Conservation (phyloP, 2,797 vertebrate genomes). For the Liasis olivaceus region DNA sequence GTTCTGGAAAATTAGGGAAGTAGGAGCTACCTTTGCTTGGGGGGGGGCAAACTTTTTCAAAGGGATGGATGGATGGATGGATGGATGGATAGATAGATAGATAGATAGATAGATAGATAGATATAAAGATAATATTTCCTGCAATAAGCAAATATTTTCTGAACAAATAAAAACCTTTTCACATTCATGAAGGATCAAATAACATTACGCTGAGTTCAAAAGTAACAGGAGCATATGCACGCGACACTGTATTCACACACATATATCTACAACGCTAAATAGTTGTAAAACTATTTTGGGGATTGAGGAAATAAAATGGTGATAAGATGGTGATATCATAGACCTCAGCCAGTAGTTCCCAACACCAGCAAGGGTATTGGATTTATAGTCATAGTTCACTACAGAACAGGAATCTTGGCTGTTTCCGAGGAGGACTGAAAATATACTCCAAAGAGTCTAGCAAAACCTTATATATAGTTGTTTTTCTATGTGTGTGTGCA, state of each 20-base stretch:
- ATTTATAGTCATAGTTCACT: background rate
- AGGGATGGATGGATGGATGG: background rate
- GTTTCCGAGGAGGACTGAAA: background rate
- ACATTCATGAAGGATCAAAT: background rate
- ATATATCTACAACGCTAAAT: too few relatives aligned
- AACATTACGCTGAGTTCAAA: background rate
- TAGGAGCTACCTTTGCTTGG: too few relatives aligned
- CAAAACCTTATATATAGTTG: background rate
- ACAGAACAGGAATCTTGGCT: background rate
- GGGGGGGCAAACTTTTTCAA: background rate
- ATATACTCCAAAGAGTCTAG: background rate
- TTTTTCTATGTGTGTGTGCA: background rate
- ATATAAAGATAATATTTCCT: background rate
- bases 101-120: background rate
- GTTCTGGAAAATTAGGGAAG: too few relatives aligned
- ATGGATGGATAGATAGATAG: too few relatives aligned
- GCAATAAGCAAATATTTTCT: background rate
- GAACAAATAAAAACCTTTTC: background rate
- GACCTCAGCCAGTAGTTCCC: background rate
- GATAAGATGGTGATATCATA: background rate
- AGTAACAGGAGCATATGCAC: background rate
- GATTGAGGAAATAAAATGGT: background rate
- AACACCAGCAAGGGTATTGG: background rate
- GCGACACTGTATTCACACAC: too few relatives aligned
- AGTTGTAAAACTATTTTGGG: background rate